Conservation (phyloP, 1,140 invertebrate species). For the Heliconius hewitsoni region DNA sequence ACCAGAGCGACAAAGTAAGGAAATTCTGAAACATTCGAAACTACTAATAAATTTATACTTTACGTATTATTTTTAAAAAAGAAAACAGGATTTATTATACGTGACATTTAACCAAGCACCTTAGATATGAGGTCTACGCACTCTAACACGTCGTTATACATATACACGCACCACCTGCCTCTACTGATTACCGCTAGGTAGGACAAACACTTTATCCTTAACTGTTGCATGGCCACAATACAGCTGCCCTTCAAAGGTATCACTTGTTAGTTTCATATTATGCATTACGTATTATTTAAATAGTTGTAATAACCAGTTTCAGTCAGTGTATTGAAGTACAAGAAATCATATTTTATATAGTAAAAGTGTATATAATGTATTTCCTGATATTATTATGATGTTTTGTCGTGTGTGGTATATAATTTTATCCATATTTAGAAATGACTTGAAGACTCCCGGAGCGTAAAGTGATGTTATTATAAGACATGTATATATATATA, state of each 20-base stretch:
- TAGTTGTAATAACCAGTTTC: constrained; percentile 8
- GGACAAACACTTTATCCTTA: constrained; percentile 41
- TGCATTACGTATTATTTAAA: background rate
- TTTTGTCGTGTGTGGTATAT: constrained; percentile 52
- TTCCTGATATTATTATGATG: constrained; percentile 37
- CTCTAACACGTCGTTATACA: constrained; percentile 38
- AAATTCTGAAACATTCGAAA: too few species aligned
- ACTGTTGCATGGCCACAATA: constrained; percentile 46
- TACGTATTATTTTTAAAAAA: background rate
- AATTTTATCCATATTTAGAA: constrained; percentile 66
- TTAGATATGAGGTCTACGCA: constrained; percentile 24
- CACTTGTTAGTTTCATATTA: constrained; percentile 39
- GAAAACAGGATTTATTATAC: background rate
- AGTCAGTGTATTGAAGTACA: constrained; percentile 17
- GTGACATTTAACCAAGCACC: constrained; percentile 9
- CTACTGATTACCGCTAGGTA: constrained; percentile 45
- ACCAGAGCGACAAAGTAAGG: too few species aligned
- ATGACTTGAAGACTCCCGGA: constrained; percentile 58
- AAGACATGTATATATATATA: constrained; percentile 44
- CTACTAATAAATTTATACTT: too few species aligned
- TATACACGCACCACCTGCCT: constrained; percentile 45
- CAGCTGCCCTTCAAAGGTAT: constrained; percentile 50
- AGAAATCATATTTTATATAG: background rate
- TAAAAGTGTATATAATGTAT: background rate
- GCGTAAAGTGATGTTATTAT: constrained; percentile 38